Evolutionary conservation across 2,797 vertebrate genomes (phyloP).

Genomic region (Basileuterus tristriatus): DNA sequence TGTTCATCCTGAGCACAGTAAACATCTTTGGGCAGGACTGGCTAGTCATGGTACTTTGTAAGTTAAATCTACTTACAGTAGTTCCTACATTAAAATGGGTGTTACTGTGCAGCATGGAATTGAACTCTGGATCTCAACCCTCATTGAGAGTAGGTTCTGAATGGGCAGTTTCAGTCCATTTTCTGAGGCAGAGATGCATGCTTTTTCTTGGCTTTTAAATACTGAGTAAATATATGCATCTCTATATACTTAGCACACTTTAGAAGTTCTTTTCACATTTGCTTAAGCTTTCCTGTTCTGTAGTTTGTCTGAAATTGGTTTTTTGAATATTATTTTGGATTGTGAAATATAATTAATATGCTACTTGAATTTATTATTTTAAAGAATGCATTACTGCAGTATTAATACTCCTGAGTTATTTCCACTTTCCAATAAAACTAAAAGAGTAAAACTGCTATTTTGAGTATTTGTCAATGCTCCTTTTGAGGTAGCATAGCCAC

Average conservation of each 20-base stretch:
- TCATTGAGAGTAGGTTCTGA: not conserved
- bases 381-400: not conserved
- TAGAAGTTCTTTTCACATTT: not conserved
- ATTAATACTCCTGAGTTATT: not conserved
- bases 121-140: not conserved
- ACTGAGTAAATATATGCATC: not conserved
- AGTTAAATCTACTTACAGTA: rapidly evolving
- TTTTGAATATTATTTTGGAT: not conserved
- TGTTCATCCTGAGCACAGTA: not conserved
- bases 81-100: not conserved
- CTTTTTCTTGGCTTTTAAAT: not conserved
- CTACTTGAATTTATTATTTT: not conserved
- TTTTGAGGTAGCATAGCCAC: rapidly evolving
- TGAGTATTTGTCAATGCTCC: not conserved
- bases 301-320: not conserved
- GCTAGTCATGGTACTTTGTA: rapidly evolving
- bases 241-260: not conserved
- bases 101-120: rapidly evolving
- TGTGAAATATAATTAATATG: not conserved
- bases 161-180: not conserved
- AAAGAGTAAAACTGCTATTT: not conserved
- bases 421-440: not conserved
- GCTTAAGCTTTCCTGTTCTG: not conserved
- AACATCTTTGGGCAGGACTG: not conserved
- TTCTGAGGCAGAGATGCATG: not conserved